A percentile compares a stretch with the other conserved stretches of the same genome.
Conservation (phyloP, 2,888 invertebrate species). For the Nineta flava region DNA sequence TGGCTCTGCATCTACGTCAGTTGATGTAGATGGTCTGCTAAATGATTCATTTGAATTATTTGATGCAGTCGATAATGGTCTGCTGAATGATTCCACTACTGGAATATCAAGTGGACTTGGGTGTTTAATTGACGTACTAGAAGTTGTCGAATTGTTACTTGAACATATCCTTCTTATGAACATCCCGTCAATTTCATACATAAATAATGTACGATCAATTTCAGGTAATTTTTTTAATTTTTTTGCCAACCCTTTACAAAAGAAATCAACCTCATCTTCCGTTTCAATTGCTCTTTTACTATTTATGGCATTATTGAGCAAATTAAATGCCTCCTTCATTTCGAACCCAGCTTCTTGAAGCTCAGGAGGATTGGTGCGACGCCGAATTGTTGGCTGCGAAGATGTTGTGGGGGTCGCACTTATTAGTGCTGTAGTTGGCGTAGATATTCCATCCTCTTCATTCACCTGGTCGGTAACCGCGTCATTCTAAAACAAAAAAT, state of each 20-base stretch:
- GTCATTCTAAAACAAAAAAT: neutral
- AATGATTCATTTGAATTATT: neutral
- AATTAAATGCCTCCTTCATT: constrained; percentile 8
- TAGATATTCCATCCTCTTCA: neutral
- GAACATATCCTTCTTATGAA: neutral
- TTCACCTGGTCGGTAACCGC: neutral
- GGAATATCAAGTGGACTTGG: too few relatives aligned
- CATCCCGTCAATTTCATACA: constrained; percentile 12
- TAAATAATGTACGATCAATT: constrained; percentile 9
- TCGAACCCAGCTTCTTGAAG: constrained; percentile 8
- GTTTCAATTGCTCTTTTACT: neutral
- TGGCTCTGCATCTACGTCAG: too few relatives aligned
- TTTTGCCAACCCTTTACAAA: constrained; percentile 12
- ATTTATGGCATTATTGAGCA: neutral
- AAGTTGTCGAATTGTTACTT: neutral
- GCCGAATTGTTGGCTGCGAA: neutral
- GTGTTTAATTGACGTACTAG: neutral
- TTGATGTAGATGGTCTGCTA: too few relatives aligned
- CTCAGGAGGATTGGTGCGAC: constrained; percentile 8
- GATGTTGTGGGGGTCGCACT: too few relatives aligned
- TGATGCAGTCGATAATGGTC: neutral
- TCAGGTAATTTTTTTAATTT: constrained; percentile 12
- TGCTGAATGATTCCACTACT: neutral
- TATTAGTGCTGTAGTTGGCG: too few relatives aligned
- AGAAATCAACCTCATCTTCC: constrained; percentile 12